phyloP scores from a whole-genome alignment of 1,140 invertebrate species.

The Hycleus cichorii region DNA sequence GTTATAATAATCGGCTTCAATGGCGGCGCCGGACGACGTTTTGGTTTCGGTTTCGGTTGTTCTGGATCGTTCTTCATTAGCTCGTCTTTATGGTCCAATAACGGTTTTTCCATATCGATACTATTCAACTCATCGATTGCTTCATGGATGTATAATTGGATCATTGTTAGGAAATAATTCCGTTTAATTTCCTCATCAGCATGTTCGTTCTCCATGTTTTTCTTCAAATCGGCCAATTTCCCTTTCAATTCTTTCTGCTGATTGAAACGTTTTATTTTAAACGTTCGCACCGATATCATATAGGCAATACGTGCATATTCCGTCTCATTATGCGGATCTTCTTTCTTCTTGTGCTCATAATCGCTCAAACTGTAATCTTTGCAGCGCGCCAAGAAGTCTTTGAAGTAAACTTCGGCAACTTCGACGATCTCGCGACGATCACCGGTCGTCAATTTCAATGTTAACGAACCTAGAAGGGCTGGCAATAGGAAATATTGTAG shows the following conservation, averaged over 20 bases:
- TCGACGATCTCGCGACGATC: constrained; percentile 62
- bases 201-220: constrained; percentile 52
- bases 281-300: constrained; percentile 50
- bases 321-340: not conserved
- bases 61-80: constrained; percentile 36
- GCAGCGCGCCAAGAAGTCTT: constrained; percentile 73
- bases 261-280: constrained; percentile 73
- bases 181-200: constrained; percentile 75
- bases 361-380: constrained; percentile 70
- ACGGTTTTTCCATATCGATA: constrained; percentile 62
- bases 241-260: constrained; percentile 72
- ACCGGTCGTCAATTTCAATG: constrained; percentile 55
- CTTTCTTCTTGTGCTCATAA: constrained; percentile 27
- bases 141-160: constrained; percentile 67
- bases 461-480: constrained; percentile 69
- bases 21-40: constrained; percentile 32
- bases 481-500: constrained; percentile 79
- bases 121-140: constrained; percentile 72
- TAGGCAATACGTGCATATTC: constrained; percentile 37
- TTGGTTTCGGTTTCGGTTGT: constrained; percentile 29
- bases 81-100: constrained; percentile 62
- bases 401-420: constrained; percentile 74
- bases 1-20: constrained; percentile 92
- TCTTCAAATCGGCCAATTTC: constrained; percentile 57
- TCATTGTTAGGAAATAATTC: constrained; percentile 72